phyloP scores from a whole-genome alignment of 2,113 vertebrate genomes.

The Onychostoma macrolepis region DNA sequence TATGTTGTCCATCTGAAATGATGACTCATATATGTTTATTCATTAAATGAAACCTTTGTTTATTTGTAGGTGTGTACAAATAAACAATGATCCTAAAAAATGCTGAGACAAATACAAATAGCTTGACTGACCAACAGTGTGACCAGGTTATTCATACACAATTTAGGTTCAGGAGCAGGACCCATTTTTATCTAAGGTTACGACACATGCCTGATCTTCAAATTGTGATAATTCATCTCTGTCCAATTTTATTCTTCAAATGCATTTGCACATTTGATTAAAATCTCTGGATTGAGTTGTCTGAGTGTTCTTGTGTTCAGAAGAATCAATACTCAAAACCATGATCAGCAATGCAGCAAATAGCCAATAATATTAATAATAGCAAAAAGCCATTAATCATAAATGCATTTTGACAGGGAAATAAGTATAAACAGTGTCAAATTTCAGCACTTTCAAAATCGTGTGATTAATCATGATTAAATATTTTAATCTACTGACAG shows the following conservation, averaged over 20 bases:
- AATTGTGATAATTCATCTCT: not conserved
- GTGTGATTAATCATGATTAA: not conserved
- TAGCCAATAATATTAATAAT: too few relatives aligned
- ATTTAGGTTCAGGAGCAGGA: not conserved
- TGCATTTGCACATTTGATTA: not conserved
- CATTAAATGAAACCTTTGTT: not conserved
- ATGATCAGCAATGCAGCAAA: too few relatives aligned
- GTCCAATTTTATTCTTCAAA: not conserved
- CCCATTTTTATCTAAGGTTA: not conserved
- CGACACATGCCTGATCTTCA: not conserved
- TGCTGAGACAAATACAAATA: not conserved
- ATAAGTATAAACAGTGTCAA: not conserved
- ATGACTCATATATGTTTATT: not conserved
- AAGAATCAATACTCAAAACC: too few relatives aligned
- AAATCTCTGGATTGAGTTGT: not conserved
- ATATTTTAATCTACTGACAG: not conserved
- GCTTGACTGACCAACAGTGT: not conserved
- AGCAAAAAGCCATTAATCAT: too few relatives aligned
- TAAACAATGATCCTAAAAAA: not conserved
- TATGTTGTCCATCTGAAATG: conserved; percentile 54
- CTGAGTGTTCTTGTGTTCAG: too few relatives aligned
- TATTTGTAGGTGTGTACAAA: not conserved
- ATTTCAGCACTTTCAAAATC: not conserved
- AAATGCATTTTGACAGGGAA: not conserved
- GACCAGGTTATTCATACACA: not conserved